These are phyloP conservation scores for Hylia prasina DNA, from an alignment of 2,113 vertebrate species.

Conservation along the genomic window DNA sequence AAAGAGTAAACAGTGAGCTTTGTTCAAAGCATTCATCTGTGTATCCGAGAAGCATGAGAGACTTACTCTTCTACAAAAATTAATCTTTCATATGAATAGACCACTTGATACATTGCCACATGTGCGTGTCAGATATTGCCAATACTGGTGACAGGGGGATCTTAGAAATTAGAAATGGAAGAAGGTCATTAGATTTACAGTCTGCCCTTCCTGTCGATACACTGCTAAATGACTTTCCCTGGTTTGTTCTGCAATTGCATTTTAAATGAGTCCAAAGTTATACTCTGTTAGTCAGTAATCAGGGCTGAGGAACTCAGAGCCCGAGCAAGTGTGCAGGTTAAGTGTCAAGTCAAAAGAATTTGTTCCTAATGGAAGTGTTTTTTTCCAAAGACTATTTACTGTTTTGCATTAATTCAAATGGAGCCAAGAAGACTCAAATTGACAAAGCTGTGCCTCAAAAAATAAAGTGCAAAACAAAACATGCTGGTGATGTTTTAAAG, in stretches of 20 bases:
- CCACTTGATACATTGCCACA: constrained; percentile 18
- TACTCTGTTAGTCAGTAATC: neutral
- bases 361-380: neutral
- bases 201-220: neutral
- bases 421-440: constrained; percentile 20
- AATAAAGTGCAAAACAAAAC: constrained; percentile 13
- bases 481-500: neutral
- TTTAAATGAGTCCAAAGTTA: constrained; percentile 13
- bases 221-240: constrained; percentile 10
- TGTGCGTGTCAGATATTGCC: constrained; percentile 14
- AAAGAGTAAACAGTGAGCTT: neutral
- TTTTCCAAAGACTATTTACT: neutral
- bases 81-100: constrained; percentile 23
- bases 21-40: neutral
- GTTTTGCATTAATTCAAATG: constrained; percentile 17
- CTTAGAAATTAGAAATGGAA: constrained; percentile 21
- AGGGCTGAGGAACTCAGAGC: neutral
- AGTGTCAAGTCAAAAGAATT: neutral
- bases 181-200: neutral
- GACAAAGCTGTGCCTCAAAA: constrained; percentile 2
- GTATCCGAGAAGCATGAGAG: neutral
- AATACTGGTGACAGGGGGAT: neutral
- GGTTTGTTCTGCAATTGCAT: neutral
- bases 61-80: neutral
- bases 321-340: neutral